These are phyloP conservation scores for Salticus scenicus DNA, from an alignment of 2,888 invertebrate species.

Conservation along the genomic window DNA sequence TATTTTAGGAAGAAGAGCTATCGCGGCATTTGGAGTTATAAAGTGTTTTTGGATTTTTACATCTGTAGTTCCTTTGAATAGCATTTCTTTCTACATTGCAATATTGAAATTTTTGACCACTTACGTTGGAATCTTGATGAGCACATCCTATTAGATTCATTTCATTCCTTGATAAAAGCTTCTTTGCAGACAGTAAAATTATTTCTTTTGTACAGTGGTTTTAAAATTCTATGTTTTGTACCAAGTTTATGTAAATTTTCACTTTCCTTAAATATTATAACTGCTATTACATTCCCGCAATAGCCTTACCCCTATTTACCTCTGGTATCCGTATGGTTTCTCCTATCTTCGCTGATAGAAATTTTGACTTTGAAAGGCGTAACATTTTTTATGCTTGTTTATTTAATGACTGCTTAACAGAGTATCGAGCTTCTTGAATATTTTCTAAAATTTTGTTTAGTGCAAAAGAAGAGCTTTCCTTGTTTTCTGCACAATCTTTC, in stretches of 20 bases:
- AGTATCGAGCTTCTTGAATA: too few species aligned
- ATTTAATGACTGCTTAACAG: background rate
- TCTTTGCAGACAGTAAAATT: background rate
- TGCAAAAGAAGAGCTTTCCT: slow-evolving; percentile 28
- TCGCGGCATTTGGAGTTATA: background rate
- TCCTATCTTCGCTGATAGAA: background rate
- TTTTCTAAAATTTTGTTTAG: too few species aligned
- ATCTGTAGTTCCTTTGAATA: background rate
- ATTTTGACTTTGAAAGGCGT: slow-evolving; percentile 17
- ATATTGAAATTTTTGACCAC: too few species aligned
- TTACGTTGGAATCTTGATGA: too few species aligned
- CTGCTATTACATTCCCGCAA: background rate
- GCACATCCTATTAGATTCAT: too few species aligned
- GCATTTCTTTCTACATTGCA: background rate
- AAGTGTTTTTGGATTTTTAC: background rate
- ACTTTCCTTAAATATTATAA: slow-evolving; percentile 1
- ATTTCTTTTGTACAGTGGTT: too few species aligned
- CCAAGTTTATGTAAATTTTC: background rate
- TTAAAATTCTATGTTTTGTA: background rate
- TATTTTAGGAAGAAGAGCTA: background rate
- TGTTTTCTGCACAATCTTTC: slow-evolving; percentile 10
- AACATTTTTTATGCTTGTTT: slow-evolving; percentile 27
- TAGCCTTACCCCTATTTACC: background rate
- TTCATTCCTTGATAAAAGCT: background rate
- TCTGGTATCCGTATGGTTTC: slow-evolving; percentile 6